Evolutionary conservation across 2,888 invertebrate species (phyloP), one percentile per base, ranked within the genome.

Genomic region (Rosalia funebris): DNA sequence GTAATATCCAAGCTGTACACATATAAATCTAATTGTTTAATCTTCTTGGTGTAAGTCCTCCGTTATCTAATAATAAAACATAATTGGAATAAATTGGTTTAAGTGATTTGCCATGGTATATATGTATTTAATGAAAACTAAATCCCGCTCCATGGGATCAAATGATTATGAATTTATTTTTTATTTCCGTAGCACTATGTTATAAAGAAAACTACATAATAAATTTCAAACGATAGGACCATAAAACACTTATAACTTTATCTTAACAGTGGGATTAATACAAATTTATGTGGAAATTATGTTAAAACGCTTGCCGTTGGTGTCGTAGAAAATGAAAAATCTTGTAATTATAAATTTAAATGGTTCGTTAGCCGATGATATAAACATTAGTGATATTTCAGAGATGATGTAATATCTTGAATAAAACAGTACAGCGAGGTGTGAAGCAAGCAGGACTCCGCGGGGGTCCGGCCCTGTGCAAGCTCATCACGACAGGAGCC

Each of bases 401-500:
- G 46, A 55, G 56, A 54, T 52, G 60, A 60, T 44, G 60, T 63
- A 58, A 63, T 58, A 56, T 39, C 53, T 46, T 36, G 47, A 31
- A 42, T 34, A 25, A 53, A 50, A 56, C 48, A 47, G 55, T 42
- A 44, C 44, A 12, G 42, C 47, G 62, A 73, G 74, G 74, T 75
- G 74, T 71, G 75, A 75, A 74, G 63, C 69, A 69, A 66, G 62
- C 66, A 58, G 68, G 62, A 57, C 69, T 19, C 74, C 9, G 60
- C 66, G 47, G 75, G 75, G 71, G 67, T 71, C 71, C 76, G 74
- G 62, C 66, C 73, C 77, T 75, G 75, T 57, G 58, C 63, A 61
- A 68, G 66, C 68, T 71, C 73, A 72, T 72, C 71, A 69, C 73
- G 62, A 62, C 68, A 65, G 71, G 69, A 68, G 66, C 74, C 69